Percentiles rank a stretch among this genome's conserved stretches.
Evolutionary conservation across 2,797 vertebrate species (phyloP).

Genomic region (Euthynnus affinis): DNA sequence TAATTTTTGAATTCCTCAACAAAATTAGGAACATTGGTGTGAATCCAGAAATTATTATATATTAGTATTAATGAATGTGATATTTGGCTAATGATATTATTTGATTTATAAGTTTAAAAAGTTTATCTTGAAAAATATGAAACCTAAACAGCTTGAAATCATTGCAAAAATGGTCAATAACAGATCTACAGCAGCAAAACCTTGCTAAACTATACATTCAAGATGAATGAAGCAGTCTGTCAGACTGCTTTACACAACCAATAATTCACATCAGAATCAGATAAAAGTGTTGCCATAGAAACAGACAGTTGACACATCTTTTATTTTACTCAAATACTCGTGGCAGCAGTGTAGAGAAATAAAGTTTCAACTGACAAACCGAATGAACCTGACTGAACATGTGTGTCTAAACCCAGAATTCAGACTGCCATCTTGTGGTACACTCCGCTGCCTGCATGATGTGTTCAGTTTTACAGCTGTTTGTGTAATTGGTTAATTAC

Average conservation of each 20-base stretch:
- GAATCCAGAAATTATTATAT: neutral
- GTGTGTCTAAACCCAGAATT: neutral
- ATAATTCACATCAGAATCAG: neutral
- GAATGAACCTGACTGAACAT: neutral
- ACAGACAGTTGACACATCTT: too few relatives aligned
- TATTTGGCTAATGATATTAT: neutral
- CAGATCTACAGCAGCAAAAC: too few relatives aligned
- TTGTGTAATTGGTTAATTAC: neutral
- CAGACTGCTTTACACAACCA: neutral
- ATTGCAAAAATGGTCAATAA: neutral
- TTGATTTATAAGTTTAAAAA: too few relatives aligned
- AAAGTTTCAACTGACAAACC: neutral
- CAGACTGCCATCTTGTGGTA: constrained; percentile 64
- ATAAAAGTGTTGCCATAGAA: neutral
- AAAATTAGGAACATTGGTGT: neutral
- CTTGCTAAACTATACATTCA: too few relatives aligned
- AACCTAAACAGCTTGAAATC: too few relatives aligned
- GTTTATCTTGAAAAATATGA: too few relatives aligned
- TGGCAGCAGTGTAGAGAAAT: neutral
- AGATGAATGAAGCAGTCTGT: too few relatives aligned
- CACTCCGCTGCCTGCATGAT: constrained; percentile 2
- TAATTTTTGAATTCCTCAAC: neutral
- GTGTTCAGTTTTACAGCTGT: neutral
- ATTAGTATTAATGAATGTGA: neutral
- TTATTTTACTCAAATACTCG: too few relatives aligned